These are phyloP conservation scores for Dicerorhinus sumatrensis DNA, from an alignment of 2,113 vertebrate genomes.

Conservation along the genomic window DNA sequence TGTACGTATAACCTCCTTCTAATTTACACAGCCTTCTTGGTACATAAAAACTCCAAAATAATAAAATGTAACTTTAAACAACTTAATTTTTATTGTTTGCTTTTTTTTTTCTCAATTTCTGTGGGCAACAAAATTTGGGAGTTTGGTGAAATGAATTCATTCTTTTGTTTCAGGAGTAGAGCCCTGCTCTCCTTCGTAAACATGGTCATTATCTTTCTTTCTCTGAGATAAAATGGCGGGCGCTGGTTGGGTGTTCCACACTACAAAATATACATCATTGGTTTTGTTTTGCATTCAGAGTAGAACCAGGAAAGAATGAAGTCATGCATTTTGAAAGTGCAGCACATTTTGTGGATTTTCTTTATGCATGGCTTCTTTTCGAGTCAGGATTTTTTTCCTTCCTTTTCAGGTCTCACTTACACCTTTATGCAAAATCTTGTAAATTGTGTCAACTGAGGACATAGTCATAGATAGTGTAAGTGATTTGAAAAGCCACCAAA, in stretches of 20 bases:
- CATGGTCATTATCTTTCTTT: conserved; percentile 23
- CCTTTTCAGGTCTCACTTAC: conserved; percentile 71
- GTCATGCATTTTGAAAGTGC: conserved; percentile 77
- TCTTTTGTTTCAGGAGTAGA: conserved; percentile 39
- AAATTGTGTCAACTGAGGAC: conserved; percentile 80
- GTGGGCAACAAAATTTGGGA: not conserved
- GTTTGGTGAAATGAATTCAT: conserved; percentile 49
- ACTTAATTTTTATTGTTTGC: not conserved
- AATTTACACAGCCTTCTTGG: not conserved
- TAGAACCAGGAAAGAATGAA: conserved; percentile 73
- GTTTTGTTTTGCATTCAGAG: conserved; percentile 75
- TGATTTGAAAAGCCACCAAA: not conserved
- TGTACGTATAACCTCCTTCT: not conserved
- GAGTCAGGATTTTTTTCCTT: conserved; percentile 78
- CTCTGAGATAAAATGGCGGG: conserved; percentile 51
- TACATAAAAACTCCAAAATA: not conserved
- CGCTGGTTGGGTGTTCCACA: conserved; percentile 55
- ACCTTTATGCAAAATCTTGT: conserved; percentile 73
- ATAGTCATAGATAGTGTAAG: conserved; percentile 63
- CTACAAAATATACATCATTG: conserved; percentile 56
- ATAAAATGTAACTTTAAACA: not conserved
- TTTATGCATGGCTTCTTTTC: conserved; percentile 75
- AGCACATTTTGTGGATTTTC: conserved; percentile 79
- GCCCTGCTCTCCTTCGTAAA: not conserved
- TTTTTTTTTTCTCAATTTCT: not conserved